Evolutionary conservation across 1,140 invertebrate species (phyloP).

Genomic region (Thaumatotibia leucotreta): DNA sequence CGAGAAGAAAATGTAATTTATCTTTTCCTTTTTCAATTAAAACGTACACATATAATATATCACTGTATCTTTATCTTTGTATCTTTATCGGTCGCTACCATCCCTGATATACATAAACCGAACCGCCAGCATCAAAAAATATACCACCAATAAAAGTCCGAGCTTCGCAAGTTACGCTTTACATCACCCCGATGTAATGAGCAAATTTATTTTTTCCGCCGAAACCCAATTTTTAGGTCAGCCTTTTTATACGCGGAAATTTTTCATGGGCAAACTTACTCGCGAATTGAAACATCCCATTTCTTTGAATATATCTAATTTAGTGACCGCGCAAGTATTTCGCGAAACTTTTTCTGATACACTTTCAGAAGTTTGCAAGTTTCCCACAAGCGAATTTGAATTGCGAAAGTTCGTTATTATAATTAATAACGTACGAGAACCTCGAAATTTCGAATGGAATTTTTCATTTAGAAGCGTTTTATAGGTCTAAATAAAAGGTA

Average conservation of each 20-base stretch:
- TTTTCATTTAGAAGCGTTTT: conserved; percentile 12
- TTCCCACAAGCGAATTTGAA: not conserved
- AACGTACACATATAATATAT: too few relatives aligned
- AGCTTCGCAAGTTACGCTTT: not conserved
- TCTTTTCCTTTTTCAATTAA: too few relatives aligned
- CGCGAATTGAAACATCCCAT: conserved; percentile 29
- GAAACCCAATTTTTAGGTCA: conserved; percentile 4
- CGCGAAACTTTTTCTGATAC: conserved; percentile 18
- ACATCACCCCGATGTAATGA: conserved; percentile 10
- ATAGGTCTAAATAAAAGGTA: conserved; percentile 5
- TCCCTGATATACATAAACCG: too few relatives aligned
- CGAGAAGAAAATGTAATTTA: too few relatives aligned
- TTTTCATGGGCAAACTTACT: conserved; percentile 31
- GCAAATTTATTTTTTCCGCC: conserved; percentile 8
- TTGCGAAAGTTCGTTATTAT: not conserved
- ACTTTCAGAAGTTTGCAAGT: not conserved
- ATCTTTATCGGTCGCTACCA: too few relatives aligned
- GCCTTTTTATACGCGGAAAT: conserved; percentile 1
- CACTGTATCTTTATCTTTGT: too few relatives aligned
- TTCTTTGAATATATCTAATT: conserved; percentile 39
- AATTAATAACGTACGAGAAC: not conserved
- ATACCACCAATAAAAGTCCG: not conserved
- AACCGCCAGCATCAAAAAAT: not conserved
- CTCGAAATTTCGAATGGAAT: conserved; percentile 2
- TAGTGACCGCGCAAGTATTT: conserved; percentile 26